A percentile compares a stretch with the other conserved stretches of the same genome.
These are phyloP conservation scores for Hippocampus kuda DNA, from an alignment of 2,797 vertebrate species.

Conservation along the genomic window DNA sequence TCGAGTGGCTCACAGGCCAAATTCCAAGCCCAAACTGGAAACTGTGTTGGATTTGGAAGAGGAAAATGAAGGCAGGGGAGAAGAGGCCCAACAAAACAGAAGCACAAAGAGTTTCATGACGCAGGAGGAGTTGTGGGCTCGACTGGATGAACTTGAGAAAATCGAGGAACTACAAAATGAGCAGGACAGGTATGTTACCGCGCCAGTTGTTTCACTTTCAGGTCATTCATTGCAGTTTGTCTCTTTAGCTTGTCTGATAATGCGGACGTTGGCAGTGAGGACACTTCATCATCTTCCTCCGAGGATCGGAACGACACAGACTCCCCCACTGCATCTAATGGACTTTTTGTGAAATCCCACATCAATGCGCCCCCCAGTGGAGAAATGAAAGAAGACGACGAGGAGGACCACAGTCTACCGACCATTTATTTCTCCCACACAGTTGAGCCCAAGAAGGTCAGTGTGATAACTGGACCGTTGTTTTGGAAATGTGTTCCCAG, in stretches of 20 bases:
- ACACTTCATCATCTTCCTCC: constrained; percentile 66
- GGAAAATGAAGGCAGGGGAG: constrained; percentile 30
- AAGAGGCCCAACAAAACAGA: constrained; percentile 15
- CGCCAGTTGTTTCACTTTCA: background rate
- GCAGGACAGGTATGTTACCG: constrained; percentile 51
- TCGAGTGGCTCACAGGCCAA: constrained; percentile 81
- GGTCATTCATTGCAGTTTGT: background rate
- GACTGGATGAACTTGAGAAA: constrained; percentile 83
- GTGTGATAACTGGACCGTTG: constrained; percentile 25
- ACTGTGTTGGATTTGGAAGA: constrained; percentile 45
- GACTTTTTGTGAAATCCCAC: constrained; percentile 34
- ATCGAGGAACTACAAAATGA: constrained; percentile 74
- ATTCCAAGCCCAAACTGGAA: constrained; percentile 81
- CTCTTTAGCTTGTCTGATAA: constrained; percentile 63
- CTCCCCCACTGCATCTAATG: constrained; percentile 42
- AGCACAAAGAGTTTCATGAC: constrained; percentile 54
- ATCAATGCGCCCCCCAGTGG: constrained; percentile 13
- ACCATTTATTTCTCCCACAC: constrained; percentile 94
- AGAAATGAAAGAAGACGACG: constrained; percentile 40
- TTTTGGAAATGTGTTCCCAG: background rate
- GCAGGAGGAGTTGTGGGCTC: constrained; percentile 78
- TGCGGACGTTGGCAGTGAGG: constrained; percentile 70
- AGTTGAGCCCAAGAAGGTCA: constrained; percentile 90
- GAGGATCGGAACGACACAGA: constrained; percentile 81
- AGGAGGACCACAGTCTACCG: constrained; percentile 64